Conservation (phyloP, 2,888 invertebrate genomes). For the Atherix ibis region DNA sequence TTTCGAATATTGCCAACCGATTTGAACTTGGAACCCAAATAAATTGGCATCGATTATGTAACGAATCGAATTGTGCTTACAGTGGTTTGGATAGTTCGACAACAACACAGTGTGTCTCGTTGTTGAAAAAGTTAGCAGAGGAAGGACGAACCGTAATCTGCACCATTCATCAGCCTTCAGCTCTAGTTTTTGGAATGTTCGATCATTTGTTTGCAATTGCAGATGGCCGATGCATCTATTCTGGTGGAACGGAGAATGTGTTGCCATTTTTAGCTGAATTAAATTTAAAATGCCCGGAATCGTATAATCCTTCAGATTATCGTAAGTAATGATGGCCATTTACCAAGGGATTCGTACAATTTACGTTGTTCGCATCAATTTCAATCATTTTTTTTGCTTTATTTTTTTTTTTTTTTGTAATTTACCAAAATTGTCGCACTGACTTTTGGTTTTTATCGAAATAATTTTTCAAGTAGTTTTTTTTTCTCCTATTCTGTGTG, state of each 20-base stretch:
- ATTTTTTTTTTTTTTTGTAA: constrained; percentile 1
- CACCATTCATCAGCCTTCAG: constrained; percentile 85
- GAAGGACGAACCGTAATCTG: constrained; percentile 78
- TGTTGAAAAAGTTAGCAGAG: constrained; percentile 64
- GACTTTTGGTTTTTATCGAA: neutral
- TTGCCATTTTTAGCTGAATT: constrained; percentile 59
- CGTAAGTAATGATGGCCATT: constrained; percentile 44
- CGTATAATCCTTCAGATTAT: constrained; percentile 84
- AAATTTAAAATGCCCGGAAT: constrained; percentile 63
- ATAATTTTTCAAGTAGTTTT: neutral
- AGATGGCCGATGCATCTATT: constrained; percentile 62
- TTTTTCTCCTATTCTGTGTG: neutral
- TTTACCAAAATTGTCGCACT: constrained; percentile 1
- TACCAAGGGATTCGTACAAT: too few relatives aligned
- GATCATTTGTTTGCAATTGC: constrained; percentile 76
- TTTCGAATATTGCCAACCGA: too few relatives aligned
- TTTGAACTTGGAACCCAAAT: too few relatives aligned
- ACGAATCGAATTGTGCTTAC: too few relatives aligned
- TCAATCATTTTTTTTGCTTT: constrained; percentile 1
- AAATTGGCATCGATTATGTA: too few relatives aligned
- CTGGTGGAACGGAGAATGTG: constrained; percentile 59
- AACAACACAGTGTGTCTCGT: constrained; percentile 63
- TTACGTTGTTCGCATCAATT: too few relatives aligned
- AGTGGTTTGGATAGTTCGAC: constrained; percentile 70
- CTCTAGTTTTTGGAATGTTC: constrained; percentile 70